Evolutionary conservation across 2,113 vertebrate genomes (phyloP).

Genomic region (Ammodytes dubius): DNA sequence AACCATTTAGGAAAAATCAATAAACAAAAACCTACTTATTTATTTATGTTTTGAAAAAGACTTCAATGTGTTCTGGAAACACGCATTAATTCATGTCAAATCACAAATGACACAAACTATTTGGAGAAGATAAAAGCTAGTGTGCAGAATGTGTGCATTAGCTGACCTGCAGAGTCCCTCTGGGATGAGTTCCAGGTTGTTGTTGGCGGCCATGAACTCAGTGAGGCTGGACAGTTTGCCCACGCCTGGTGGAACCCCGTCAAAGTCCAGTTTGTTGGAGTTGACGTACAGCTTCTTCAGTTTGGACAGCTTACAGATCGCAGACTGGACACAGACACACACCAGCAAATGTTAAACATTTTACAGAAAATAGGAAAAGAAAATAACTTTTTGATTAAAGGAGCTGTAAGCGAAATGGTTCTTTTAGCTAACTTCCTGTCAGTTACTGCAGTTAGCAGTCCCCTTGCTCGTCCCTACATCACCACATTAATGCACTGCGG

Average conservation of each 20-base stretch:
- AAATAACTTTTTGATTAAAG: neutral
- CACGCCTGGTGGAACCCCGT: constrained; percentile 94
- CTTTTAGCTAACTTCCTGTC: no score
- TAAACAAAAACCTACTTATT: no score
- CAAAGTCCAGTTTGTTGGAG: constrained; percentile 97
- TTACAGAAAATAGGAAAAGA: neutral
- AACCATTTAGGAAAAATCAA: no score
- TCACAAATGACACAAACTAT: no score
- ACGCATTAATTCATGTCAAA: no score
- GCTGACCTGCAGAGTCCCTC: constrained; percentile 96
- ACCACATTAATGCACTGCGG: no score
- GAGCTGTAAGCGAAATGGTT: no score
- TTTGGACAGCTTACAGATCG: constrained; percentile 95
- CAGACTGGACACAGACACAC: constrained; percentile 84
- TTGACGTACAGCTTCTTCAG: constrained; percentile 97
- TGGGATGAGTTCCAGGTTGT: constrained; percentile 96
- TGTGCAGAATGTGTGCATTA: neutral
- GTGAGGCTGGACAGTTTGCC: constrained; percentile 92
- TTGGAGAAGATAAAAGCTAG: no score
- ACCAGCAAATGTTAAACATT: neutral
- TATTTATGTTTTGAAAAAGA: no score
- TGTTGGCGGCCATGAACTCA: constrained; percentile 98
- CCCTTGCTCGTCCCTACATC: no score
- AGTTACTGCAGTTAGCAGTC: no score
- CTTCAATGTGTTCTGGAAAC: no score